Evolutionary conservation across 2,797 vertebrate genomes (phyloP).

Genomic region (Pantherophis vulpinus): DNA sequence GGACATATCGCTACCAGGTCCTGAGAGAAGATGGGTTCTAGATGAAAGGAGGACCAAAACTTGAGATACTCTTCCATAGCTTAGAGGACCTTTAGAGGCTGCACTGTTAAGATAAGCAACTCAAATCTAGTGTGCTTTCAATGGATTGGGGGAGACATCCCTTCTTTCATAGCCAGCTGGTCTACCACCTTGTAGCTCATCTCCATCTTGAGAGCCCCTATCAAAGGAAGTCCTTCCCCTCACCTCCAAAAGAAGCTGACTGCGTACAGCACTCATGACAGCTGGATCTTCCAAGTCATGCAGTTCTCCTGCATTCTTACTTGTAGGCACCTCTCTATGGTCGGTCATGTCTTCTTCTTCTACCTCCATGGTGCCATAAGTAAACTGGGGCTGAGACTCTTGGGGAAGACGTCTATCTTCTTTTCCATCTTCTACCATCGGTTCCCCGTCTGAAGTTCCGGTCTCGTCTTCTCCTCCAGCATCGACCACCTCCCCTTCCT

Average conservation of each 20-base stretch:
- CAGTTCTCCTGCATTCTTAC: slow-evolving; percentile 34
- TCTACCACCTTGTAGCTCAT: not conserved
- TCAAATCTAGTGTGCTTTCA: not conserved
- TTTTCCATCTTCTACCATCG: slow-evolving; percentile 17
- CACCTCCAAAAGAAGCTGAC: slow-evolving; percentile 80
- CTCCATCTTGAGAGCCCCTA: not conserved
- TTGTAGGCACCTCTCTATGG: slow-evolving; percentile 23
- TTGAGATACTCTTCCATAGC: not conserved
- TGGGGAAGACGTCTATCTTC: not conserved
- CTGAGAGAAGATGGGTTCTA: not conserved
- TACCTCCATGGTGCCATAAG: not conserved
- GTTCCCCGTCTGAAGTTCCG: not conserved
- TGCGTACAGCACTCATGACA: slow-evolving; percentile 81
- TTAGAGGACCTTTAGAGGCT: not conserved
- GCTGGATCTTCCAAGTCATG: slow-evolving; percentile 76
- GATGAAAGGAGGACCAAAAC: not conserved
- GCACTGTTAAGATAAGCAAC: not conserved
- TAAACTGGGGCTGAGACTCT: not conserved
- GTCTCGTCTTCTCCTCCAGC: not conserved
- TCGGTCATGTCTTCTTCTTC: slow-evolving; percentile 6
- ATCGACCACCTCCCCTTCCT: not conserved
- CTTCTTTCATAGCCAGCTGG: not conserved
- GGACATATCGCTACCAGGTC: not conserved
- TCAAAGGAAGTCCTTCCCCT: not conserved
- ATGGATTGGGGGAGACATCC: not conserved